These are phyloP conservation scores for Ginglymostoma cirratum DNA, from an alignment of 2,113 vertebrate species.

Conservation along the genomic window DNA sequence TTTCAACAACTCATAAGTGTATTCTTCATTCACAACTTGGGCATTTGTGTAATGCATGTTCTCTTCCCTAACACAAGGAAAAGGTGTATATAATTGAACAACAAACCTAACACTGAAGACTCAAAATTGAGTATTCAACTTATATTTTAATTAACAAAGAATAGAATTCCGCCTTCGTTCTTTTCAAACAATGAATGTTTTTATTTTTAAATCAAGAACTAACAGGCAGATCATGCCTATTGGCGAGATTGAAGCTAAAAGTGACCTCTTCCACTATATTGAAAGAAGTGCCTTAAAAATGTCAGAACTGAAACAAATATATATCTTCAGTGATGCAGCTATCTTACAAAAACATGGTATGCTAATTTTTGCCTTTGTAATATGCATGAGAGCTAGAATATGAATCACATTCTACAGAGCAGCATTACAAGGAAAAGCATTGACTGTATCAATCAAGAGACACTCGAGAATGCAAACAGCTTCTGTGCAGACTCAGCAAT, in stretches of 20 bases:
- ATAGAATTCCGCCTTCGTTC: neutral
- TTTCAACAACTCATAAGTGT: neutral
- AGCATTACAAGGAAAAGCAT: neutral
- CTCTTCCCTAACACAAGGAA: neutral
- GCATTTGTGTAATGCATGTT: neutral
- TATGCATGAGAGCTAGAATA: neutral
- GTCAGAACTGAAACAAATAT: constrained; percentile 9
- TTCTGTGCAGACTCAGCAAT: neutral
- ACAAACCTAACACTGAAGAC: no score
- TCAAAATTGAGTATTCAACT: neutral
- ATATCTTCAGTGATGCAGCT: neutral
- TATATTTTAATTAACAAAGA: constrained; percentile 13
- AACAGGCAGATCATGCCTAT: neutral
- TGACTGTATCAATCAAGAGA: neutral
- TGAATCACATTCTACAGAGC: neutral
- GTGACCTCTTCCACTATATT: neutral
- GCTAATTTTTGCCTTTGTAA: neutral
- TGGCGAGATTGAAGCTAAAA: neutral
- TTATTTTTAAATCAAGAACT: neutral
- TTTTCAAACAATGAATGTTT: constrained; percentile 21
- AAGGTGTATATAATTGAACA: neutral
- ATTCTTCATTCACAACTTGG: neutral
- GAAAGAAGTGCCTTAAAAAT: neutral
- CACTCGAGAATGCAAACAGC: no score
- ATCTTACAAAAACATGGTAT: neutral